These are phyloP conservation scores for Ophioninae sp. DNA, from an alignment of 2,888 invertebrate genomes.

Conservation along the genomic window DNA sequence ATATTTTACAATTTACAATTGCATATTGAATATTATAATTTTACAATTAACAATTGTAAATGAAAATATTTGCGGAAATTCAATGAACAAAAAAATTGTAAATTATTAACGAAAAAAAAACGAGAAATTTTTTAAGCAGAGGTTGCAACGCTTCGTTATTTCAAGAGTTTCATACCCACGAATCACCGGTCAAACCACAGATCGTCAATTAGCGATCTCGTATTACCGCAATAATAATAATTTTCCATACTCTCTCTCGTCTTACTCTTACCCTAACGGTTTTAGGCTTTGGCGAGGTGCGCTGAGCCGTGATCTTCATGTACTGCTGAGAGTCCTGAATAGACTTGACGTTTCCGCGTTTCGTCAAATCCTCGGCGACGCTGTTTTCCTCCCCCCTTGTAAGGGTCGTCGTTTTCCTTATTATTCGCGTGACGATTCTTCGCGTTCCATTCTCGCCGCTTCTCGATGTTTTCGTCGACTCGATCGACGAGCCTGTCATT, in stretches of 20 bases:
- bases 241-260: not conserved
- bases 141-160: too few species aligned
- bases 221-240: not conserved
- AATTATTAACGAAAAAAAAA: too few species aligned
- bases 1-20: too few species aligned
- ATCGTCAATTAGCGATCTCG: not conserved
- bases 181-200: not conserved
- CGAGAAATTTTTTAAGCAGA: too few species aligned
- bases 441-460: constrained; percentile 90
- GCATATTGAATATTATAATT: too few species aligned
- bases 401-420: constrained; percentile 93
- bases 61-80: too few species aligned
- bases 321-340: constrained; percentile 82
- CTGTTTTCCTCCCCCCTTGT: constrained; percentile 93
- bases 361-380: constrained; percentile 86
- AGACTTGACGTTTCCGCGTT: constrained; percentile 83
- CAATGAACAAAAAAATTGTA: too few species aligned
- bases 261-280: constrained; percentile 87
- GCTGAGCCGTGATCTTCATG: constrained; percentile 81
- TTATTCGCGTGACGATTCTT: constrained; percentile 92
- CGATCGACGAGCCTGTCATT: constrained; percentile 85
- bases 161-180: not conserved
- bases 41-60: too few species aligned
- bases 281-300: constrained; percentile 85
- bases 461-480: constrained; percentile 92